These are phyloP conservation scores for Magallana ariakensis DNA, from an alignment of 1,140 invertebrate species.

Conservation along the genomic window DNA sequence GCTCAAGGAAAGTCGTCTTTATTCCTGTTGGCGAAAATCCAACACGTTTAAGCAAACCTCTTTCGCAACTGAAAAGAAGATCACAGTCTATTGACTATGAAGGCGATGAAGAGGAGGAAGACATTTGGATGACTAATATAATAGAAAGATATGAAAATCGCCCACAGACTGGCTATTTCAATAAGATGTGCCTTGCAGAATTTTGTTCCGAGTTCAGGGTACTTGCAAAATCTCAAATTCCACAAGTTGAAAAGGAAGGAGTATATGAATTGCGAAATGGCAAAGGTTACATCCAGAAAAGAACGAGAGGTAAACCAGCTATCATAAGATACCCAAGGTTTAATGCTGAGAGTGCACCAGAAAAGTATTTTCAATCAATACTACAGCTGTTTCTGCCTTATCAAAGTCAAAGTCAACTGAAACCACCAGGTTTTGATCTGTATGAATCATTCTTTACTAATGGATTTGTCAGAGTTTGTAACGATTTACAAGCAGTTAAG, in stretches of 20 bases:
- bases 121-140: background rate
- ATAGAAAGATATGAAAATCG: slow-evolving; percentile 34
- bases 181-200: slow-evolving; percentile 36
- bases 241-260: background rate
- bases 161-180: background rate
- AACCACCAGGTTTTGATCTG: background rate
- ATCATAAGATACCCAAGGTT: no score
- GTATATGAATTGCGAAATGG: slow-evolving; percentile 13
- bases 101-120: background rate
- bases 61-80: background rate
- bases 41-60: slow-evolving; percentile 1
- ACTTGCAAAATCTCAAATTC: slow-evolving; percentile 6
- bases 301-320: background rate
- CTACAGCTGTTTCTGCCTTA: background rate
- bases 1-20: slow-evolving; percentile 54
- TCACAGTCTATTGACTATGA: background rate
- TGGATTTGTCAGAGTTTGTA: background rate
- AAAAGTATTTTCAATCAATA: no score
- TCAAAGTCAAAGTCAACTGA: background rate
- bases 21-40: slow-evolving; percentile 43
- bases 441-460: background rate
- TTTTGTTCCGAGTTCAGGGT: slow-evolving; percentile 22
- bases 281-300: slow-evolving; percentile 38
- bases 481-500: background rate
- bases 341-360: no score